phyloP scores from a whole-genome alignment of 2,888 invertebrate genomes.

The Actias luna region DNA sequence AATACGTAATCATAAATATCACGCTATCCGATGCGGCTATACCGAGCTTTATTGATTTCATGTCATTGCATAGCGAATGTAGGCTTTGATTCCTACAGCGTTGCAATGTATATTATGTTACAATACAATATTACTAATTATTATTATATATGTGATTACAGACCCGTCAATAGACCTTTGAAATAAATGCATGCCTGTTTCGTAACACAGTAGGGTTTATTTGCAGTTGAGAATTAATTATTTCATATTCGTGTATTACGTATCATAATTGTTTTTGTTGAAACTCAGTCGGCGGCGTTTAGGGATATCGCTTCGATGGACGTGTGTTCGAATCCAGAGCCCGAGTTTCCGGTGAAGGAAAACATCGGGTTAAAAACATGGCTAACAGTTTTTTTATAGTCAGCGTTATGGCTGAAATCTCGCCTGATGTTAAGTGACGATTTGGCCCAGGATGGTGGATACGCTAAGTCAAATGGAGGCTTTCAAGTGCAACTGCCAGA shows the following conservation, averaged over 20 bases:
- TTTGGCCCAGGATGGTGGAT: too few species aligned
- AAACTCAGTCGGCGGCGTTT: too few species aligned
- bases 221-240: background rate
- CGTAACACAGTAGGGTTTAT: background rate
- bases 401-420: too few species aligned
- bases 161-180: background rate
- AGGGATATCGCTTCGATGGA: too few species aligned
- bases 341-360: too few species aligned
- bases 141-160: background rate
- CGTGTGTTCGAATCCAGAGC: background rate
- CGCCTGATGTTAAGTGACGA: too few species aligned
- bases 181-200: background rate
- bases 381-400: too few species aligned
- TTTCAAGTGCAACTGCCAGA: too few species aligned
- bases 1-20: background rate
- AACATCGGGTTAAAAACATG: too few species aligned
- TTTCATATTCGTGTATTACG: background rate
- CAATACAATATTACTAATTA: background rate
- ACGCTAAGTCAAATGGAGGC: too few species aligned
- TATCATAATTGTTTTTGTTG: background rate
- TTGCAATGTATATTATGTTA: slow-evolving; percentile 8
- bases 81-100: background rate
- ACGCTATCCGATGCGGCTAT: background rate
- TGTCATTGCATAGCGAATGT: slow-evolving; percentile 6
- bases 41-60: slow-evolving; percentile 7